These are phyloP conservation scores for Laticauda laticaudata DNA, from an alignment of 2,113 vertebrate genomes.

Conservation along the genomic window DNA sequence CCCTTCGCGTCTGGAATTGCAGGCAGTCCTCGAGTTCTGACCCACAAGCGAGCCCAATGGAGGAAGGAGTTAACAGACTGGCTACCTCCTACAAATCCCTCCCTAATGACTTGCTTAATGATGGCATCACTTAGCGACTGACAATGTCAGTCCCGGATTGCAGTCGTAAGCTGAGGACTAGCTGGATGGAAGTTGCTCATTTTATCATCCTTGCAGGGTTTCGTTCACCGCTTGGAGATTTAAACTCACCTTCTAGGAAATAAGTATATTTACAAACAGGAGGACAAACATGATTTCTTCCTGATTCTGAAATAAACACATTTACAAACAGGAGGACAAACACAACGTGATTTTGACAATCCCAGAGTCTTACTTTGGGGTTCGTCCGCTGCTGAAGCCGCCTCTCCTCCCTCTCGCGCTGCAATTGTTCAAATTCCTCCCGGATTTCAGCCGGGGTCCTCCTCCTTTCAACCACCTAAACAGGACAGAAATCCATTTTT, in stretches of 20 bases:
- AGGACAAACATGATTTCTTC: background rate
- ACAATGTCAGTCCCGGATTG: background rate
- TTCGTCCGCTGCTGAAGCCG: conserved; percentile 95
- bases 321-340: background rate
- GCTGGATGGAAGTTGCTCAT: background rate
- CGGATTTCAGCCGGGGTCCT: conserved; percentile 92
- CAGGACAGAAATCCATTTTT: conserved; percentile 9
- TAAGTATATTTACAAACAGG: background rate
- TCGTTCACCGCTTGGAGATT: background rate
- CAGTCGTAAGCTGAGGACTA: background rate
- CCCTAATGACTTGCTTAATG: background rate
- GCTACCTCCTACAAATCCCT: no score
- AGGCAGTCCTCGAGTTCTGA: background rate
- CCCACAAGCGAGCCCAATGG: no score
- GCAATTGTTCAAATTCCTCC: conserved; percentile 94
- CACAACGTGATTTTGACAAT: no score
- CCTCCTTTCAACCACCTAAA: conserved; percentile 91
- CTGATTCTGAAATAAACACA: background rate
- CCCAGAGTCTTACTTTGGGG: conserved; percentile 80
- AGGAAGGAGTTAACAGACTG: no score
- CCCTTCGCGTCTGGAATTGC: no score
- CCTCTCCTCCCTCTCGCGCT: conserved; percentile 91
- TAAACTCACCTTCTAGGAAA: background rate
- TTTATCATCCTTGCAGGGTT: background rate
- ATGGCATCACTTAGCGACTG: background rate